A percentile compares a stretch with the other conserved stretches of the same genome.
These are phyloP conservation scores for Myotis findleyi DNA, from an alignment of 2,797 vertebrate genomes.

Conservation along the genomic window DNA sequence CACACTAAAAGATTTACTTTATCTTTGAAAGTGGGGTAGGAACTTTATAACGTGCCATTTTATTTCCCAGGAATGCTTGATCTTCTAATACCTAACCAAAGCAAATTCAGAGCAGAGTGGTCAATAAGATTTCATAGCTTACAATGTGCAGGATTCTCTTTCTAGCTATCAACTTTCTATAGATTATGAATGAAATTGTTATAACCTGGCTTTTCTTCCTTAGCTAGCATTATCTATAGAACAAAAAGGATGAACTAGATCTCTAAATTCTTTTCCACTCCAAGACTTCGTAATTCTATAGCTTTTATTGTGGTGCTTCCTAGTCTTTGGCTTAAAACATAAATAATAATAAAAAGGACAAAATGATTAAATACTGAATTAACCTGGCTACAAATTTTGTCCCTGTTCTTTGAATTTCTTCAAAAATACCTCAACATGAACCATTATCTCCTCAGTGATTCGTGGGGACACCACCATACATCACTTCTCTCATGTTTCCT, in stretches of 20 bases:
- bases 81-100: background rate
- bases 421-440: background rate
- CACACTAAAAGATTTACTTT: conserved; percentile 1
- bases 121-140: background rate
- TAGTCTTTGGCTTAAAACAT: conserved; percentile 31
- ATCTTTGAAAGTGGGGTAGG: conserved; percentile 48
- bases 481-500: background rate
- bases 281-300: background rate
- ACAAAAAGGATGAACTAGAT: background rate
- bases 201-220: background rate
- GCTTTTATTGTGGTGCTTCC: background rate
- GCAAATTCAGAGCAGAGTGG: conserved; percentile 7
- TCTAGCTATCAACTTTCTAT: background rate
- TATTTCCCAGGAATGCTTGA: background rate
- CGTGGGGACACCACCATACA: background rate
- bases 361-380: background rate
- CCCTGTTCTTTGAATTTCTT: conserved; percentile 42
- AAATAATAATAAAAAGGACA: conserved; percentile 20
- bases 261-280: conserved; percentile 21
- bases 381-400: conserved; percentile 24
- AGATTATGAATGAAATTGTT: background rate
- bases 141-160: background rate
- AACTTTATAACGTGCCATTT: background rate
- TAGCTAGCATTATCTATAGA: conserved; percentile 4
- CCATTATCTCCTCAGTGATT: background rate